Evolutionary conservation across 2,888 invertebrate species (phyloP).

Genomic region (Mellilla xanthometata): DNA sequence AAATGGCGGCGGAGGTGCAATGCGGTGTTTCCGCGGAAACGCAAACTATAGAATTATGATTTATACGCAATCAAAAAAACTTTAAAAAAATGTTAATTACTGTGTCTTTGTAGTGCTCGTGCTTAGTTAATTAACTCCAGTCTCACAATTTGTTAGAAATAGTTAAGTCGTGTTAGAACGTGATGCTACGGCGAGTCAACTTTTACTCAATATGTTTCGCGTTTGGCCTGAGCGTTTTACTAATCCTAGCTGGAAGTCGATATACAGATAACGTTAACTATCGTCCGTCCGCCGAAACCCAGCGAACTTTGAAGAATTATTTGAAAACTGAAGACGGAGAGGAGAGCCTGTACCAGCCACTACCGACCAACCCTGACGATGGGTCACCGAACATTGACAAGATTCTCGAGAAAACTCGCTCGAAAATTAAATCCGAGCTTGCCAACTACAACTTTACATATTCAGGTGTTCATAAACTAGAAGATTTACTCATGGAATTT

Average conservation of each 20-base stretch:
- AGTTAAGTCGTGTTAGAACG: slow-evolving; percentile 53
- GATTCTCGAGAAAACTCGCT: neutral
- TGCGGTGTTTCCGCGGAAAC: slow-evolving; percentile 81
- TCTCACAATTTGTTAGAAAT: slow-evolving; percentile 40
- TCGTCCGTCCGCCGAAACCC: slow-evolving; percentile 69
- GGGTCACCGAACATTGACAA: slow-evolving; percentile 59
- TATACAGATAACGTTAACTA: slow-evolving; percentile 79
- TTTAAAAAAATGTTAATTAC: slow-evolving; percentile 63
- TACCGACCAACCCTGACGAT: slow-evolving; percentile 64
- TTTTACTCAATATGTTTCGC: slow-evolving; percentile 80
- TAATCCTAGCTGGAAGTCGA: slow-evolving; percentile 80
- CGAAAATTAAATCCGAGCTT: neutral
- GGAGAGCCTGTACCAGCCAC: slow-evolving; percentile 49
- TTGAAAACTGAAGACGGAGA: slow-evolving; percentile 84
- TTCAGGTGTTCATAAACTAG: neutral
- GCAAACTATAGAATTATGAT: slow-evolving; percentile 68
- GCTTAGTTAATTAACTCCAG: slow-evolving; percentile 47
- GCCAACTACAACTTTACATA: neutral
- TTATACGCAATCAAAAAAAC: slow-evolving; percentile 56
- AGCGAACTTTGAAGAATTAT: slow-evolving; percentile 73
- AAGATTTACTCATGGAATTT: neutral
- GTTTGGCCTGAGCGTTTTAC: slow-evolving; percentile 76
- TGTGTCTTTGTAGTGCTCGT: slow-evolving; percentile 60
- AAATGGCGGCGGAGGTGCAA: slow-evolving; percentile 75
- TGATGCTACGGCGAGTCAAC: slow-evolving; percentile 78